Percentiles rank a stretch among this genome's conserved stretches.
Evolutionary conservation across 1,140 invertebrate genomes (phyloP).

Genomic region (Drosophila parabipectinata): DNA sequence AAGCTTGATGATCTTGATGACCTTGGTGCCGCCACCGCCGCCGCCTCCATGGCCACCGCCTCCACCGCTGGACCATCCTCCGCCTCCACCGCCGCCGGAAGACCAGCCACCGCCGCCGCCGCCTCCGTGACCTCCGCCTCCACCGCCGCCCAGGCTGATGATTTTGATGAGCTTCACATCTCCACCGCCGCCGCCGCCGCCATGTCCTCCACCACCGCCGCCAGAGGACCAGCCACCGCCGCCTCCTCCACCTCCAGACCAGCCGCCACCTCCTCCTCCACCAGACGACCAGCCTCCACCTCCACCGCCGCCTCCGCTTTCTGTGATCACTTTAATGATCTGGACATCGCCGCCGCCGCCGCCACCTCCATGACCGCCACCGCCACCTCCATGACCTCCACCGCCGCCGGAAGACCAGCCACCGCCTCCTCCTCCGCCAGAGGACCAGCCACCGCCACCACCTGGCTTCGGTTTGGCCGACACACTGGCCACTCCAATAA

Average conservation of each 20-base stretch:
- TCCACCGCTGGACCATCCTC: slow-evolving; percentile 55
- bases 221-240: slow-evolving; percentile 53
- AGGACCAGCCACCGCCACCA: slow-evolving; percentile 67
- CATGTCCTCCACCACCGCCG: slow-evolving; percentile 55
- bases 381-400: slow-evolving; percentile 33
- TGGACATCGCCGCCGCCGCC: slow-evolving; percentile 63
- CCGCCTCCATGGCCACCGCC: slow-evolving; percentile 36
- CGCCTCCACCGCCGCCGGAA: slow-evolving; percentile 37
- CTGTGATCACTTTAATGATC: slow-evolving; percentile 59
- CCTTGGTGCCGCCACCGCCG: slow-evolving; percentile 51
- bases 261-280: slow-evolving; percentile 56
- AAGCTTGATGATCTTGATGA: slow-evolving; percentile 54
- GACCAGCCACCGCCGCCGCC: slow-evolving; percentile 43
- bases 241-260: slow-evolving; percentile 23
- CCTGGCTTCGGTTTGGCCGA: slow-evolving; percentile 72
- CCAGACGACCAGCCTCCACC: slow-evolving; percentile 63
- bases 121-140: slow-evolving; percentile 59
- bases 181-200: slow-evolving; percentile 64
- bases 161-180: slow-evolving; percentile 62
- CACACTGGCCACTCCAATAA: slow-evolving; percentile 72
- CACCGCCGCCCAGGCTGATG: slow-evolving; percentile 57
- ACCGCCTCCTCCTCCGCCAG: slow-evolving; percentile 53
- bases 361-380: slow-evolving; percentile 48
- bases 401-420: slow-evolving; percentile 29
- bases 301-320: slow-evolving; percentile 58